Evolutionary conservation across 2,797 vertebrate genomes (phyloP), one percentile per base, ranked within the genome.

Genomic region (Limnodromus scolopaceus): DNA sequence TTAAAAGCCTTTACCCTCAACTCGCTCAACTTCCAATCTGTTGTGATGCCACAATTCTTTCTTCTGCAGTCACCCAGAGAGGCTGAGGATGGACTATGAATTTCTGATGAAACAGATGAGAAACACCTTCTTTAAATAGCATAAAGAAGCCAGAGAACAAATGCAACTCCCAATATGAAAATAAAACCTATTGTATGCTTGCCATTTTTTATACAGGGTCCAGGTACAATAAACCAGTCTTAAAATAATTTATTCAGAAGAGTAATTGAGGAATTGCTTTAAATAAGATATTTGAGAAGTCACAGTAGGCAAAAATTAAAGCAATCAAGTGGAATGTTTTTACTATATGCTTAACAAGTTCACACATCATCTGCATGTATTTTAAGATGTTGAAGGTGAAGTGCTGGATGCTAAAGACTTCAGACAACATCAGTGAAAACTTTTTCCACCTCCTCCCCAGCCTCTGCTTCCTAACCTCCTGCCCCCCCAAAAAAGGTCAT

Each of bases 1-100:
- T 93, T 72, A 90, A 89, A 96, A 92, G 34, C 43, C 78, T 94
- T 96, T 95, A 93, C 95, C 95, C 95, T 95, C 82, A 89, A 94
- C 84, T 94, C 1, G 63, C 90, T 94, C 94, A 92, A 96, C 71
- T 96, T 97, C 93, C 92, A 95, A 87, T 93, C 89, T 87, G 60
- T 39, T 93, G 95, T 85, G 92, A 89, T 80, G 84, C 38, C 92
- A 96, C 89, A 96, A 95, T 85, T 92, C 84, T 95, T 84, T 92
- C 92, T 92, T 93, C 92, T 94, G 91, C 87, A 92, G 93, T 92
- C 93, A 94, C 75, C 63, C 81, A 95, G 86, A 94, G 23, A 94
- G 71, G 93, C 75, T 94, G 93, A 96, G 49, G 88, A 91, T 32
- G 89, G 78, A 91, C 81, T 95, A 96, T 23, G 84, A 96, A 71